phyloP scores from a whole-genome alignment of 1,140 invertebrate genomes.

The Aphaenogaster rudis region DNA sequence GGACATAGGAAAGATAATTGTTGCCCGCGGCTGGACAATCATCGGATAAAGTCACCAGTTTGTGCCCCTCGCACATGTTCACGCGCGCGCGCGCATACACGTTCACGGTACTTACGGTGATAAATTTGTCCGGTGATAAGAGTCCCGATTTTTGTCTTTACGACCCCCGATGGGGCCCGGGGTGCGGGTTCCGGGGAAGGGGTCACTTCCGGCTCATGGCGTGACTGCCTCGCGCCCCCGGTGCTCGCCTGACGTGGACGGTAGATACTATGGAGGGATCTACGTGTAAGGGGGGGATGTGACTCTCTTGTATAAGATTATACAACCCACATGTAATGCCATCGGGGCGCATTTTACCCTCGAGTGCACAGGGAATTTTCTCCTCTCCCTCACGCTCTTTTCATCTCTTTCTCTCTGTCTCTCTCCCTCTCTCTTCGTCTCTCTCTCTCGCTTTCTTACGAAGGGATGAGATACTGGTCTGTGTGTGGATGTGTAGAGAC shows the following conservation, averaged over 20 bases:
- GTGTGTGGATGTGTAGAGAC: slow-evolving; percentile 27
- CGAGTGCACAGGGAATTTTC: slow-evolving; percentile 28
- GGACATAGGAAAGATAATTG: slow-evolving; percentile 41
- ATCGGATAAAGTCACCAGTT: slow-evolving; percentile 63
- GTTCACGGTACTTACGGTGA: slow-evolving; percentile 68
- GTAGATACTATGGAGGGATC: slow-evolving; percentile 9
- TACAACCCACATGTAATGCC: slow-evolving; percentile 56
- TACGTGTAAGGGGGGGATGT: not conserved
- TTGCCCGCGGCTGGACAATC: slow-evolving; percentile 71
- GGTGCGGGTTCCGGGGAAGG: slow-evolving; percentile 48
- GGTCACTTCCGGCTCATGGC: slow-evolving; percentile 73
- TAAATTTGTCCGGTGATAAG: slow-evolving; percentile 80
- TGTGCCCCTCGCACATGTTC: slow-evolving; percentile 29
- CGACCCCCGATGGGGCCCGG: slow-evolving; percentile 63
- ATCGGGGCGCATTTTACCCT: slow-evolving; percentile 71
- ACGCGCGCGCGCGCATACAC: not conserved
- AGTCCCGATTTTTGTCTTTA: slow-evolving; percentile 81
- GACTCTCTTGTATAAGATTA: slow-evolving; percentile 25
- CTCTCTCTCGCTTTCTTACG: not conserved
- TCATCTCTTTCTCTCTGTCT: not conserved
- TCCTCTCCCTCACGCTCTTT: not conserved
- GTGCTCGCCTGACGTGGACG: slow-evolving; percentile 30
- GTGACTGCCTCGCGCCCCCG: slow-evolving; percentile 68
- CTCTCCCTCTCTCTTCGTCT: not conserved
- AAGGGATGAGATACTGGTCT: not conserved